A percentile compares a stretch with the other conserved stretches of the same genome.
These are phyloP conservation scores for Simalia tracyae DNA, from an alignment of 2,797 vertebrate species.

Conservation along the genomic window DNA sequence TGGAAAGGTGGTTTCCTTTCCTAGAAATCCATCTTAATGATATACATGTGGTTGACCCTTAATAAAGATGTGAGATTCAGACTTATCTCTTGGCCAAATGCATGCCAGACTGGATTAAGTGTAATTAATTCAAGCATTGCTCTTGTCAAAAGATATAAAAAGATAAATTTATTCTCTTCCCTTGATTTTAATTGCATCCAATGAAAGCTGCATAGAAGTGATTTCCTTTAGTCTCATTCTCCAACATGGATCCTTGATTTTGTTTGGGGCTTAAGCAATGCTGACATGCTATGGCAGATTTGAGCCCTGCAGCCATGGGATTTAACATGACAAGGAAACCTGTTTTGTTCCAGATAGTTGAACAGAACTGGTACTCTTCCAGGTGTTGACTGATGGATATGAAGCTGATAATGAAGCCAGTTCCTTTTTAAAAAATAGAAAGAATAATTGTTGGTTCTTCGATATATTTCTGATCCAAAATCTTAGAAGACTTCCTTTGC, in stretches of 20 bases:
- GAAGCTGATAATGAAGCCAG: neutral
- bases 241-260: slow-evolving; percentile 14
- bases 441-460: neutral
- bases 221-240: slow-evolving; percentile 20
- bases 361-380: neutral
- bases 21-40: neutral
- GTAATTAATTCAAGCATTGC: neutral
- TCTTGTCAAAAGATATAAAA: slow-evolving; percentile 5
- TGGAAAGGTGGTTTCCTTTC: neutral
- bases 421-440: neutral
- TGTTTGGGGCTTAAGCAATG: slow-evolving; percentile 9
- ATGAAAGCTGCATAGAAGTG: slow-evolving; percentile 12
- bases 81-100: slow-evolving; percentile 37
- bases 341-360: neutral
- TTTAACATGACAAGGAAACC: slow-evolving; percentile 28
- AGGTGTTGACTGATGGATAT: neutral
- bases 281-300: neutral
- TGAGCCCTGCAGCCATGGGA: neutral
- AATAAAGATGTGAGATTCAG: slow-evolving; percentile 21
- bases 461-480: neutral
- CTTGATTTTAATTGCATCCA: slow-evolving; percentile 22
- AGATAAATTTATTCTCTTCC: slow-evolving; percentile 28
- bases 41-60: slow-evolving; percentile 37
- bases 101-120: slow-evolving; percentile 29
- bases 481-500: neutral